Conservation (phyloP, 2,113 vertebrate species). For the Malurus cyaneus region DNA sequence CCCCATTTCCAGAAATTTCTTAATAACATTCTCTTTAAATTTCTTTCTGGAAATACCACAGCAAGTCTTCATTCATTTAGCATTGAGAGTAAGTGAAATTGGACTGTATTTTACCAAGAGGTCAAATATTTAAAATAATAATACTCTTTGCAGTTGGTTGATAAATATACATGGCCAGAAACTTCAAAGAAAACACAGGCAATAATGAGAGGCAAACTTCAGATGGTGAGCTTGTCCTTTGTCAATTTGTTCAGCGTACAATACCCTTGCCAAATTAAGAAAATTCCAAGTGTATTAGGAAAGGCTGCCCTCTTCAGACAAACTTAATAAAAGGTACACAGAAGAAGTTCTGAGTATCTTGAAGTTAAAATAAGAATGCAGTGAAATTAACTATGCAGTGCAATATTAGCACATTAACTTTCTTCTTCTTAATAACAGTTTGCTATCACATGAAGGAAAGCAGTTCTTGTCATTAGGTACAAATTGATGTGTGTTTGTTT, state of each 20-base stretch:
- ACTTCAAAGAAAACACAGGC: background rate
- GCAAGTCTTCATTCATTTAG: background rate
- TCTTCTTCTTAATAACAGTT: background rate
- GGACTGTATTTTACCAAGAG: background rate
- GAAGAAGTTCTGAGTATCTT: background rate
- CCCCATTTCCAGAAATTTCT: background rate
- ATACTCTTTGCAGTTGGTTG: background rate
- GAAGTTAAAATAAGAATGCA: background rate
- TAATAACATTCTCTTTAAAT: background rate
- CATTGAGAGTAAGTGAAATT: background rate
- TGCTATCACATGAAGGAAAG: background rate
- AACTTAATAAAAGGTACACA: conserved; percentile 12
- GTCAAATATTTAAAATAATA: conserved; percentile 20
- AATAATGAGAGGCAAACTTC: background rate
- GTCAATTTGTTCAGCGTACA: background rate
- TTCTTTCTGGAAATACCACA: background rate
- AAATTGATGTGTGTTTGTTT: background rate
- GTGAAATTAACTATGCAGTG: background rate
- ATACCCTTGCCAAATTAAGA: conserved; percentile 24
- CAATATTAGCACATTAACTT: background rate
- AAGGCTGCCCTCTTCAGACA: conserved; percentile 82
- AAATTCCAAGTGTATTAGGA: conserved; percentile 64
- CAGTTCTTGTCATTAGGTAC: background rate
- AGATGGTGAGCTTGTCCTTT: background rate
- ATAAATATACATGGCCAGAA: background rate